Percentiles rank a stretch among this genome's conserved stretches.
Conservation (phyloP, 2,888 invertebrate species). For the Ethmia dodecea region DNA sequence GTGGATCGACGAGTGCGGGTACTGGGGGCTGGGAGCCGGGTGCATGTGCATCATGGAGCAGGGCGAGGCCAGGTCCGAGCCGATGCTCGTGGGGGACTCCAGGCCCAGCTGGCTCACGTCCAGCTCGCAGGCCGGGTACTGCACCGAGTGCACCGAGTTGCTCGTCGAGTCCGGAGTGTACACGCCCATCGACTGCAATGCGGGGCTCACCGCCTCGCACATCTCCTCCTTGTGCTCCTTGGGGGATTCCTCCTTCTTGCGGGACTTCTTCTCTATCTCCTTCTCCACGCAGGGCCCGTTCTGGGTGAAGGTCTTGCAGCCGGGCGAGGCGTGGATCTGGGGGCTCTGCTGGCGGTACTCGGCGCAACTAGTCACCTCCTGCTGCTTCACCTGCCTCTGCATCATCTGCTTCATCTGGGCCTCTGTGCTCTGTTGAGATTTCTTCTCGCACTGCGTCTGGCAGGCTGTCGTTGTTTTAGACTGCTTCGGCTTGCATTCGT, state of each 20-base stretch:
- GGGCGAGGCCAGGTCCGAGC: conserved; percentile 89
- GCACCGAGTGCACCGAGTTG: conserved; percentile 88
- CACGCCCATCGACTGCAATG: conserved; percentile 89
- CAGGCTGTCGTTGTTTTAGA: conserved; percentile 65
- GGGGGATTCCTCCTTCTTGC: conserved; percentile 64
- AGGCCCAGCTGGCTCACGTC: conserved; percentile 90
- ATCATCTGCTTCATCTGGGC: conserved; percentile 66
- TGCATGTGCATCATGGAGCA: conserved; percentile 83
- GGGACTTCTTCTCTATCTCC: conserved; percentile 60
- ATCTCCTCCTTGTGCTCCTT: conserved; percentile 60
- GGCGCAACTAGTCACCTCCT: conserved; percentile 54
- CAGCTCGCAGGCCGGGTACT: conserved; percentile 87
- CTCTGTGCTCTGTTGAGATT: conserved; percentile 37
- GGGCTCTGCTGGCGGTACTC: conserved; percentile 62
- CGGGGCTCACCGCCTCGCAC: conserved; percentile 72
- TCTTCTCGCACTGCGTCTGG: conserved; percentile 65
- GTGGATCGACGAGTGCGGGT: conserved; percentile 72
- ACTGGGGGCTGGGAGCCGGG: conserved; percentile 76
- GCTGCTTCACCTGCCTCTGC: conserved; percentile 51
- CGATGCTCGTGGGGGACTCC: conserved; percentile 93
- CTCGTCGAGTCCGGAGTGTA: conserved; percentile 91
- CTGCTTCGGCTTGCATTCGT: conserved; percentile 64
- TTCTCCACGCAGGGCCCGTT: conserved; percentile 60
- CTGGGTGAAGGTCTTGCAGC: conserved; percentile 54
- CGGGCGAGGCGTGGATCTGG: conserved; percentile 53